Evolutionary conservation across 2,888 invertebrate genomes (phyloP), one percentile per base, ranked within the genome.

Genomic region (Sesia apiformis): DNA sequence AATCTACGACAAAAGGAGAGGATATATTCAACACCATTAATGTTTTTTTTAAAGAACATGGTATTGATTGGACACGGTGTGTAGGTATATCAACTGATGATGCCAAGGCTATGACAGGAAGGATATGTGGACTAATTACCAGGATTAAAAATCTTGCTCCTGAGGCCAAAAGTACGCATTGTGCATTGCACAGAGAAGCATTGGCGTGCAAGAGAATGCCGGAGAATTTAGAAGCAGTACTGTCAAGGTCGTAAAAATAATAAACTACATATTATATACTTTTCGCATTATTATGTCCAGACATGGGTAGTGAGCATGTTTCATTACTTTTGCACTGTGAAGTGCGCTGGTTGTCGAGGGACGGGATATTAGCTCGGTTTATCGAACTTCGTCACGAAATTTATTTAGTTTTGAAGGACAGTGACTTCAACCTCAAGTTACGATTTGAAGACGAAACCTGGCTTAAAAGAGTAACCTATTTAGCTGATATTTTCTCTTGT

Each of bases 111-210:
- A n/a, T n/a, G n/a, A n/a, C n/a, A n/a, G n/a, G n/a, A n/a, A n/a
- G n/a, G n/a, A n/a, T 56, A 58, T 58, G 52, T 56, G 56, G 56
- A 58, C 58, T 58, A 58, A 56, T 58, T 38, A 43, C 56, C 49
- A 53, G 58, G 58, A 56, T 58, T 56, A 57, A 55, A 57, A 55
- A 57, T 57, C 51, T 57, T 49, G 57, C 57, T 56, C 56, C 53
- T 57, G 51, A 50, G 40, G 57, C 49, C 52, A 58, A 56, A 58
- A 58, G 54, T 56, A 46, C 46, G 56, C 56, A 56, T 57, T 51
- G 53, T 54, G 54, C 54, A 46, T 53, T 56, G 54, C 53, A 52
- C 53, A 52, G 53, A 57, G 53, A 57, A 57, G 57, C 55, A 55
- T 55, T 57, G 52, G 55, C 55, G 57, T 42, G 55, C 52, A 57